Conservation (phyloP, 2,888 invertebrate genomes). For the Gymnocheta viridis region DNA sequence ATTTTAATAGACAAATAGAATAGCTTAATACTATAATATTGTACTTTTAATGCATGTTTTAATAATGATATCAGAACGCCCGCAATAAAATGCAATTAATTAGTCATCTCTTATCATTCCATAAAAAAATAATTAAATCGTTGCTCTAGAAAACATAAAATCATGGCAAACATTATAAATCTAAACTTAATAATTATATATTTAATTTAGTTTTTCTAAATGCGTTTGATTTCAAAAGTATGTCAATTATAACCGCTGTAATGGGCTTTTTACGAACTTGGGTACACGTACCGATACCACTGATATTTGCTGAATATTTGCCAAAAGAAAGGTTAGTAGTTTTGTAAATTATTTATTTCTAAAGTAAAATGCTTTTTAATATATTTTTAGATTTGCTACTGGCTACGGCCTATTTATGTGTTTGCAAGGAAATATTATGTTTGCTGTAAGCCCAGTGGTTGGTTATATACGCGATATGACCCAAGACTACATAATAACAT, state of each 20-base stretch:
- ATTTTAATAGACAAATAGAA: too few species aligned
- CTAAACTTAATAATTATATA: neutral
- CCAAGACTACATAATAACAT: constrained; percentile 86
- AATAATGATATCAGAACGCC: constrained; percentile 1
- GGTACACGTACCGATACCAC: constrained; percentile 87
- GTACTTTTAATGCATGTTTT: too few species aligned
- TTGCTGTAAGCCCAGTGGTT: constrained; percentile 87
- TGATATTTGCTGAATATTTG: constrained; percentile 87
- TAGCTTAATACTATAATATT: neutral
- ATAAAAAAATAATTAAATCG: neutral
- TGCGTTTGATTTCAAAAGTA: constrained; percentile 83
- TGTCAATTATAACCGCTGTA: constrained; percentile 84
- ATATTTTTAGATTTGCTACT: constrained; percentile 84
- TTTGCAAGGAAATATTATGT: constrained; percentile 86
- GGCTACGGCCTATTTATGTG: constrained; percentile 89
- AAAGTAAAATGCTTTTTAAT: neutral
- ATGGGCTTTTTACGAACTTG: constrained; percentile 88
- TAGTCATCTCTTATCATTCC: constrained; percentile 3
- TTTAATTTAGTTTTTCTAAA: constrained; percentile 83
- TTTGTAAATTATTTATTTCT: neutral
- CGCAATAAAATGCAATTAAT: constrained; percentile 41
- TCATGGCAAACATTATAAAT: constrained; percentile 11
- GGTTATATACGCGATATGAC: constrained; percentile 86
- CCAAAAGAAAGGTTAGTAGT: constrained; percentile 83
- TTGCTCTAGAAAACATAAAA: neutral